Percentiles rank a stretch among this genome's conserved stretches.
Conservation (phyloP, 1,140 invertebrate genomes). For the Diachasma alloeum region DNA sequence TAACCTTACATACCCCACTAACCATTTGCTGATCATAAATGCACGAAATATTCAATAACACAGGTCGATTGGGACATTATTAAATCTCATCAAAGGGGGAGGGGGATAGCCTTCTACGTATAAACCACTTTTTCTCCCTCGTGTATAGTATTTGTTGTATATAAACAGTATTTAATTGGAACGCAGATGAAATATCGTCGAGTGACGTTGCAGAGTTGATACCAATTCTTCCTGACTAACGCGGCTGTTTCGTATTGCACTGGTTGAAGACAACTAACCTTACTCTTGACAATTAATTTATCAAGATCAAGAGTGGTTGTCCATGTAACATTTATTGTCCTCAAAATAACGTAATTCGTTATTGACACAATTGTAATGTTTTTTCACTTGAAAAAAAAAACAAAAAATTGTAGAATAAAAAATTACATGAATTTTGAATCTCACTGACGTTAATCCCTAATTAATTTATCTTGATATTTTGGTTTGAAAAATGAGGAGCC, state of each 20-base stretch:
- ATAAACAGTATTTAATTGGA: constrained; percentile 11
- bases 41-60: not conserved
- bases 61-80: not conserved
- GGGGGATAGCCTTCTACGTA: not conserved
- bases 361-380: not conserved
- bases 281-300: not conserved
- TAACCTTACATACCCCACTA: not conserved
- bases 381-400: not conserved
- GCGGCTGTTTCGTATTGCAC: not conserved
- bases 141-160: not conserved
- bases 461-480: not conserved
- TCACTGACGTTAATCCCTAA: not conserved
- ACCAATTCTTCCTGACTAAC: not conserved
- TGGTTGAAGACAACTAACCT: constrained; percentile 25
- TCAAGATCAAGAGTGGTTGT: not conserved
- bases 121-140: not conserved
- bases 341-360: not conserved
- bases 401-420: not conserved
- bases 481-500: not conserved
- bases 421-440: not conserved
- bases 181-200: constrained; percentile 23
- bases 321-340: not conserved
- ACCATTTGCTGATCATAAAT: not conserved
- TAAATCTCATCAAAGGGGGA: not conserved
- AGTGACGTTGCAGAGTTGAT: constrained; percentile 30